Evolutionary conservation across 2,113 vertebrate species (phyloP).

Genomic region (Enhydra lutris): DNA sequence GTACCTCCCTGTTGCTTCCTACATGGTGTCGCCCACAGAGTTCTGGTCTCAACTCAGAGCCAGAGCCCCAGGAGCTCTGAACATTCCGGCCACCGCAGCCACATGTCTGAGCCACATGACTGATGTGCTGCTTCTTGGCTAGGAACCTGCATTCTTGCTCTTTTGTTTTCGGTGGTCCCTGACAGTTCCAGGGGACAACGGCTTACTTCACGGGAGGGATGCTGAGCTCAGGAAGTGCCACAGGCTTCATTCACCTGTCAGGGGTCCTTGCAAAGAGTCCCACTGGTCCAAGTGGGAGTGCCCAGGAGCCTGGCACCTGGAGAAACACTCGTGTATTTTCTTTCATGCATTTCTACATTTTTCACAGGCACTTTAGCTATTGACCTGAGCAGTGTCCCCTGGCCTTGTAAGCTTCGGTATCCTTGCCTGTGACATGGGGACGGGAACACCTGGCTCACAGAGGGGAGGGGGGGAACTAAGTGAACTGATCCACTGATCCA

Average conservation of each 20-base stretch:
- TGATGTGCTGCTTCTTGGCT: conserved; percentile 22
- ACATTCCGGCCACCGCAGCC: background rate
- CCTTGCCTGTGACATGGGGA: background rate
- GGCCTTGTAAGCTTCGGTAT: background rate
- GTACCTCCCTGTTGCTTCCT: background rate
- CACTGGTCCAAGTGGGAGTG: background rate
- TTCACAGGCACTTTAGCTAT: accelerated
- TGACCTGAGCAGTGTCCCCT: background rate
- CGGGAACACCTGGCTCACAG: too few species aligned
- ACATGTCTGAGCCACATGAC: background rate
- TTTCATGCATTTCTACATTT: background rate
- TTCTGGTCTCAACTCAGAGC: background rate
- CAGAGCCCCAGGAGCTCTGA: conserved; percentile 43
- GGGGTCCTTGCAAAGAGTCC: background rate
- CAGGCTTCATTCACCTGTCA: background rate
- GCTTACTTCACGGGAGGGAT: background rate
- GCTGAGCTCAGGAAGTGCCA: background rate
- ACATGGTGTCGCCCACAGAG: conserved; percentile 9
- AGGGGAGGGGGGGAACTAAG: accelerated
- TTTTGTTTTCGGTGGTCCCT: background rate
- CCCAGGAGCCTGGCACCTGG: background rate
- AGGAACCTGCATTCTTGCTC: background rate
- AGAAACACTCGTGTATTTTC: background rate
- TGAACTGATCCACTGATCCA: accelerated
- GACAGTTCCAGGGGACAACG: background rate